phyloP scores from a whole-genome alignment of 2,888 invertebrate genomes.

The Heterodera filipjevi region DNA sequence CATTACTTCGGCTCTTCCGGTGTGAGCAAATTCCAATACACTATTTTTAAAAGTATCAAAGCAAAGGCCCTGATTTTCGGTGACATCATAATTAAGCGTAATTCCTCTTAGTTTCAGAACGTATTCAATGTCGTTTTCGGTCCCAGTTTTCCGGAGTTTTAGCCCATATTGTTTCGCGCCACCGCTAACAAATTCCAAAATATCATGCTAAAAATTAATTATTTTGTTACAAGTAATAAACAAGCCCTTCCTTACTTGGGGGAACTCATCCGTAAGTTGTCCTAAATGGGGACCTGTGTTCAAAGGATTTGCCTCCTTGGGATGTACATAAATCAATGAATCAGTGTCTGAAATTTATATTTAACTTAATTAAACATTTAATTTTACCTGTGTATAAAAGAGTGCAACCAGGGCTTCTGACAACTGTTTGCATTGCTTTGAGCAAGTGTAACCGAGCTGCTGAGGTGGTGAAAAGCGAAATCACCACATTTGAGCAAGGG shows the following conservation, averaged over 20 bases:
- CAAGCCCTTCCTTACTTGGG: background rate
- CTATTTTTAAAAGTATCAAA: slow-evolving; percentile 14
- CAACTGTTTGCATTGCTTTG: slow-evolving; percentile 15
- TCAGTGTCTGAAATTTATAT: slow-evolving; percentile 7
- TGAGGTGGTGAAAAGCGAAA: slow-evolving; percentile 23
- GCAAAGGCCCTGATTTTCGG: background rate
- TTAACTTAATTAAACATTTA: background rate
- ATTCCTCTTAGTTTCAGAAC: background rate
- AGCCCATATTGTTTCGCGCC: background rate
- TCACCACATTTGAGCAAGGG: background rate
- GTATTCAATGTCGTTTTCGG: background rate
- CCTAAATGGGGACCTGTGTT: background rate
- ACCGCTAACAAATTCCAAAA: slow-evolving; percentile 7
- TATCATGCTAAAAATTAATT: slow-evolving; percentile 3
- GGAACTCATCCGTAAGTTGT: slow-evolving; percentile 21
- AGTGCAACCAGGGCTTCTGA: background rate
- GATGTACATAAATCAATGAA: slow-evolving; percentile 3
- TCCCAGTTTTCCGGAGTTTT: background rate
- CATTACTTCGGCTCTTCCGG: background rate
- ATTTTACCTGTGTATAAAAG: slow-evolving; percentile 16
- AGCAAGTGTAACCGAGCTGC: slow-evolving; percentile 21
- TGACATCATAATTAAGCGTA: background rate
- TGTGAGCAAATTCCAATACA: slow-evolving; percentile 4
- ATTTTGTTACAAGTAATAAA: too few relatives aligned
- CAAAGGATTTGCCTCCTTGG: background rate